A percentile compares a stretch with the other conserved stretches of the same genome.
Evolutionary conservation across 2,113 vertebrate genomes (phyloP).

Genomic region (Engystomops pustulosus): DNA sequence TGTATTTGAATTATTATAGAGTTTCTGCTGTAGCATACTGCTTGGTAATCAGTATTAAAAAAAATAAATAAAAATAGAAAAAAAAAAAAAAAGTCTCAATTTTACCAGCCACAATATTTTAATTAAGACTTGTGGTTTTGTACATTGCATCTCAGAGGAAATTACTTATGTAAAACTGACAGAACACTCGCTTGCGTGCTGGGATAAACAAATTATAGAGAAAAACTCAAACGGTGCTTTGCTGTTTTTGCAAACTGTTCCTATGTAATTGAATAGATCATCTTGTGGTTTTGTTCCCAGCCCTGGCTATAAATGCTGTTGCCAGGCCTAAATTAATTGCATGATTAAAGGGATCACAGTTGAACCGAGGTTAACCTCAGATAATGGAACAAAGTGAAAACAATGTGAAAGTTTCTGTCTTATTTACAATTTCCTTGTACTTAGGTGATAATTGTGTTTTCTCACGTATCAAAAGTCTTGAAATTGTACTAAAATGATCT

Average conservation of each 20-base stretch:
- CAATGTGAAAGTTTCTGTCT: background rate
- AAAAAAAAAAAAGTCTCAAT: constrained; percentile 26
- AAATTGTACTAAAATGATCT: background rate
- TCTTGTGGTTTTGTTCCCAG: constrained; percentile 52
- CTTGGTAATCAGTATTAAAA: constrained; percentile 36
- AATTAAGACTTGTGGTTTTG: constrained; percentile 60
- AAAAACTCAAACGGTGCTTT: constrained; percentile 52
- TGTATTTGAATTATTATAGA: constrained; percentile 44
- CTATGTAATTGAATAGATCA: constrained; percentile 58
- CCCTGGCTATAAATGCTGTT: constrained; percentile 35
- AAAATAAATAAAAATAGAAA: background rate
- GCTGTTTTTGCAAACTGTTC: constrained; percentile 46
- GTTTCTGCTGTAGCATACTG: constrained; percentile 17
- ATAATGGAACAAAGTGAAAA: constrained; percentile 20
- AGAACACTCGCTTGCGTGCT: constrained; percentile 52
- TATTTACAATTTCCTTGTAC: background rate
- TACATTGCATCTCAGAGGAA: constrained; percentile 57
- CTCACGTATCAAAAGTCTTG: background rate
- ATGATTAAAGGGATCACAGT: constrained; percentile 42
- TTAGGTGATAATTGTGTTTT: background rate
- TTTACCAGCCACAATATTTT: constrained; percentile 51
- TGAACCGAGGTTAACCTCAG: constrained; percentile 51
- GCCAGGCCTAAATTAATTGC: constrained; percentile 46
- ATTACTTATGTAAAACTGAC: constrained; percentile 57
- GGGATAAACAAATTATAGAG: constrained; percentile 58